A percentile compares a stretch with the other conserved stretches of the same genome.
Evolutionary conservation across 2,888 invertebrate species (phyloP).

Genomic region (Cactoblastis cactorum): DNA sequence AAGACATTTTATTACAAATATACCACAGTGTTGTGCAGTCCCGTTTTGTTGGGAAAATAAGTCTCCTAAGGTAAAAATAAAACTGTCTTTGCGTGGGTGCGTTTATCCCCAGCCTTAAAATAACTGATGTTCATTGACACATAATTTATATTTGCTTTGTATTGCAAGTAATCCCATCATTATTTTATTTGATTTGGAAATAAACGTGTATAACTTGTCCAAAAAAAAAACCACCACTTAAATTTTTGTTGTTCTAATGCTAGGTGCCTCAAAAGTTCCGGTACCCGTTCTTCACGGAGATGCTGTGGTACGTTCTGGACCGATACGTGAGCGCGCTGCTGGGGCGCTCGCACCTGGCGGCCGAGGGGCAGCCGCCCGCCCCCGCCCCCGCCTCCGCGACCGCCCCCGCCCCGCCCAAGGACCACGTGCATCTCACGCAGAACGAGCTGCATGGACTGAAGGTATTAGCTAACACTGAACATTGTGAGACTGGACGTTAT

Average conservation of each 20-base stretch:
- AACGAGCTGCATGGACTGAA: conserved; percentile 89
- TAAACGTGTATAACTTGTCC: too few relatives aligned
- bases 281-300: conserved; percentile 98
- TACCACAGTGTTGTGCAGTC: too few relatives aligned
- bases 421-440: conserved; percentile 88
- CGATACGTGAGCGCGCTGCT: conserved; percentile 93
- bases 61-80: too few relatives aligned
- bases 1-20: too few relatives aligned
- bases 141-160: too few relatives aligned
- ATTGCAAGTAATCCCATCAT: too few relatives aligned
- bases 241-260: conserved; percentile 6
- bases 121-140: too few relatives aligned
- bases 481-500: not conserved
- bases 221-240: too few relatives aligned
- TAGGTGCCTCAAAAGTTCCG: conserved; percentile 98
- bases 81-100: too few relatives aligned
- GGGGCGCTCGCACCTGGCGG: conserved; percentile 88
- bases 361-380: conserved; percentile 42
- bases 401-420: conserved; percentile 54
- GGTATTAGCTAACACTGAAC: conserved; percentile 43
- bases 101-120: too few relatives aligned
- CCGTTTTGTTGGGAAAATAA: too few relatives aligned
- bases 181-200: too few relatives aligned
- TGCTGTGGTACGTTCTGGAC: conserved; percentile 98
- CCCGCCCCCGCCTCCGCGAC: conserved; percentile 44